These are phyloP conservation scores for Chunga burmeisteri DNA, from an alignment of 2,113 vertebrate genomes.

Conservation along the genomic window DNA sequence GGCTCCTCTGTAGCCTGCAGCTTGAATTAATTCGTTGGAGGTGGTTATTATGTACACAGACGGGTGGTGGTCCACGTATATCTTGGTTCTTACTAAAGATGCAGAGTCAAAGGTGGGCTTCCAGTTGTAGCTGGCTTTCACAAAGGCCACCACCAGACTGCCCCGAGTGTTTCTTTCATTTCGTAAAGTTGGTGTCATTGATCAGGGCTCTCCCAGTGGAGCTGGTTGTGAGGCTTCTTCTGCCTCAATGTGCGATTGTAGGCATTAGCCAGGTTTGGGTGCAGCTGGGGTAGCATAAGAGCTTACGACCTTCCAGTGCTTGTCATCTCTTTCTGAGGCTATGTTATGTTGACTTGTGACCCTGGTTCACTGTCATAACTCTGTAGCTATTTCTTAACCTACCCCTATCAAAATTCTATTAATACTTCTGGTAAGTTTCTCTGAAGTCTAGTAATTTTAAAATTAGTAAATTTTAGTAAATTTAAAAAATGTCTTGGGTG, in stretches of 20 bases:
- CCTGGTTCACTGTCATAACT: neutral
- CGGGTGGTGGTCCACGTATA: no score
- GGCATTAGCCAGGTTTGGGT: neutral
- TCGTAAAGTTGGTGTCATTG: accelerated
- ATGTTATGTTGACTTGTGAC: accelerated
- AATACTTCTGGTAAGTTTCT: neutral
- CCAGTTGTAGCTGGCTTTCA: no score
- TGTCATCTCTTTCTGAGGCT: neutral
- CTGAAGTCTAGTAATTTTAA: neutral
- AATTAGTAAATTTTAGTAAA: no score
- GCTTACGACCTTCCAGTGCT: neutral
- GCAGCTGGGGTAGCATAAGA: neutral
- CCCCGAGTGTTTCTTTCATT: neutral
- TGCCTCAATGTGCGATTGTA: accelerated
- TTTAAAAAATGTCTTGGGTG: neutral
- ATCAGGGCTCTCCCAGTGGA: accelerated
- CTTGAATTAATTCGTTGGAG: no score
- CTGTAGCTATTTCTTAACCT: neutral
- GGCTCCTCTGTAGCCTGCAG: neutral
- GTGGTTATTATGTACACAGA: neutral
- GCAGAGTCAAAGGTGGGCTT: neutral
- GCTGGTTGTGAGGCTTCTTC: neutral
- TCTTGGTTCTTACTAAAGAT: no score
- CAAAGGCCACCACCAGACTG: accelerated
- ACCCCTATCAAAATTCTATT: neutral